These are phyloP conservation scores for Scrobipalpa costella DNA, from an alignment of 2,888 invertebrate species.

Conservation along the genomic window DNA sequence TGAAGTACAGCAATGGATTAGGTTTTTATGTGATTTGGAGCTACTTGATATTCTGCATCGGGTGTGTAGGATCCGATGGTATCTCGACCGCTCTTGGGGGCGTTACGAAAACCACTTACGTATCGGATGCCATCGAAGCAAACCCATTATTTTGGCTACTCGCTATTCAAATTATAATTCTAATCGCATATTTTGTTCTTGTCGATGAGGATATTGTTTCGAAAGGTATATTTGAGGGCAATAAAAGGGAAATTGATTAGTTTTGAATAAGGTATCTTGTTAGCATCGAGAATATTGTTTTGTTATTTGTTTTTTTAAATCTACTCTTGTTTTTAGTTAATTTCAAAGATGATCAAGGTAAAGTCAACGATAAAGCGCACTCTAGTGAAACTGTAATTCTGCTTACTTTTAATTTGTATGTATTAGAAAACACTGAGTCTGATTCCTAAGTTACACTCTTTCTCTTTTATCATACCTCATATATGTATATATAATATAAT, in stretches of 20 bases:
- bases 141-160: constrained; percentile 75
- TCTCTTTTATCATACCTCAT: too few species aligned
- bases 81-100: constrained; percentile 66
- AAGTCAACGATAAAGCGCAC: too few species aligned
- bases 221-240: constrained; percentile 20
- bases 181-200: constrained; percentile 53
- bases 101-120: constrained; percentile 79
- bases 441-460: too few species aligned
- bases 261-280: background rate
- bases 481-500: too few species aligned
- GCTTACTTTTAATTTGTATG: too few species aligned
- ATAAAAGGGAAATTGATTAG: constrained; percentile 16
- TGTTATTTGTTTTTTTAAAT: too few species aligned
- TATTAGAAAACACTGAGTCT: too few species aligned
- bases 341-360: too few species aligned
- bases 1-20: background rate
- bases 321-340: background rate
- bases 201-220: constrained; percentile 23
- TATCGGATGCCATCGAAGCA: constrained; percentile 71
- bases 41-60: background rate
- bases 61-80: constrained; percentile 48
- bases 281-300: too few species aligned
- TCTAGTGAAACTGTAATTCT: too few species aligned
- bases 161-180: constrained; percentile 59
- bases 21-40: background rate